Base-by-base conservation (phyloP, 2,797 vertebrate species). In the Odontamblyopus rebecca region DNA sequence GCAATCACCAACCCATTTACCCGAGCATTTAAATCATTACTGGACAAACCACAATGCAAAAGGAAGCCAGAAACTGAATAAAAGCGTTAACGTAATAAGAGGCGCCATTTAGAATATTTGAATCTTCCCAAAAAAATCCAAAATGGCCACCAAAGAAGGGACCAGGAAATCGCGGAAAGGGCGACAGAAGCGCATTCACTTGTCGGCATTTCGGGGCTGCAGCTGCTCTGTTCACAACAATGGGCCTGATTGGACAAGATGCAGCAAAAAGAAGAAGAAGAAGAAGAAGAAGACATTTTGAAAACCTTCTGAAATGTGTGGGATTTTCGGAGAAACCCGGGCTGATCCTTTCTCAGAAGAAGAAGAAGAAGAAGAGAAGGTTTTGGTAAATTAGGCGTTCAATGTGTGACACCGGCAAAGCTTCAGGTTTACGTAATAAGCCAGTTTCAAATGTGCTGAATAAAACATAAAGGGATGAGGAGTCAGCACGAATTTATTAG, bases 161-260 rank as follows among this genome's bases (percentile, higher is more conserved):
- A 51, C 62, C 35, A 27, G 38, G 35, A 64, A 44, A 64, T 48
- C 11, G n/a, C 62, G 26, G 62, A 64, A 64, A 23, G 62, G 35
- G 38, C 27, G 38, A 64, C 38, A 44, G 23, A 44, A 48, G 35
- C 38, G 12, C 65, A 54, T 67, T 57, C 41, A 67, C 44, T 11
- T 71, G 71, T 69, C 63, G 23, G 76, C 44, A 73, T 73, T 38
- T 18, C 79, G 68, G 78, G 76, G 73, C 70, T 70, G 84, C 88
- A 90, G 89, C 87, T 89, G 86, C 66, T 87, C 74, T 0, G 38
- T 61, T 0, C 0, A 41, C 80, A 68, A 90, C 82, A 85, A 88
- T 69, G 59, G 72, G 72, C 68, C 0, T 32, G 84, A 73, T 38
- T 76, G 81, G 75, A 73, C 74, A 29, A 72, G 68, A 77, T 72